Conservation (phyloP, 2,113 vertebrate species). For the Anseranas semipalmata region DNA sequence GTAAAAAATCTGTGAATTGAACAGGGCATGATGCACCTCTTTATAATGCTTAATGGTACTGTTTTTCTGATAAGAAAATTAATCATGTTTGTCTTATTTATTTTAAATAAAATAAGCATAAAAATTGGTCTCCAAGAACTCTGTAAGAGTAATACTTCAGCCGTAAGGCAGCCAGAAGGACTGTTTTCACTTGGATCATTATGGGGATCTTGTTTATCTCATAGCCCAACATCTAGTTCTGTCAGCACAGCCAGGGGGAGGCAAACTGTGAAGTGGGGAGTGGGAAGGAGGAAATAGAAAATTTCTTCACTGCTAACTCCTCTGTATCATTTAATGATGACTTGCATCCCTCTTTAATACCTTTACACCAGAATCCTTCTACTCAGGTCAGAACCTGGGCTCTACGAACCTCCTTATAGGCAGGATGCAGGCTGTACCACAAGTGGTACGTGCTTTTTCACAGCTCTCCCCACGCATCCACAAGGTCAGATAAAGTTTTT, state of each 20-base stretch:
- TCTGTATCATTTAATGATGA: constrained; percentile 13
- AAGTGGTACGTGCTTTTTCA: not conserved
- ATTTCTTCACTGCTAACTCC: constrained; percentile 6
- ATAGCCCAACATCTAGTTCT: constrained; percentile 24
- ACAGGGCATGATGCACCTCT: not conserved
- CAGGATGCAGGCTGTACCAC: not conserved
- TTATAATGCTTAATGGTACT: not conserved
- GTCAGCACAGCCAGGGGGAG: constrained; percentile 13
- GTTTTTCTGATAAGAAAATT: not conserved
- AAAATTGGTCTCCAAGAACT: not conserved
- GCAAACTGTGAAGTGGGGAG: constrained; percentile 40
- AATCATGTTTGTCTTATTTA: not conserved
- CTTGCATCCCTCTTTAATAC: not conserved
- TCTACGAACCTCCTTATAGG: not conserved
- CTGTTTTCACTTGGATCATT: constrained; percentile 33
- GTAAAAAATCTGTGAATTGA: not conserved
- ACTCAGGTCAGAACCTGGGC: not conserved
- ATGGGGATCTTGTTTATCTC: constrained; percentile 29
- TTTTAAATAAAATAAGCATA: constrained; percentile 38
- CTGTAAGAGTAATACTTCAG: not conserved
- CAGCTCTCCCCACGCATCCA: not conserved
- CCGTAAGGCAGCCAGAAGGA: not conserved
- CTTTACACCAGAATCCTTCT: not conserved
- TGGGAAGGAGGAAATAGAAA: constrained; percentile 43
- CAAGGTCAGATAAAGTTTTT: constrained; percentile 10